These are phyloP conservation scores for Sipunculus nudus DNA, from an alignment of 2,888 invertebrate species.

Conservation along the genomic window DNA sequence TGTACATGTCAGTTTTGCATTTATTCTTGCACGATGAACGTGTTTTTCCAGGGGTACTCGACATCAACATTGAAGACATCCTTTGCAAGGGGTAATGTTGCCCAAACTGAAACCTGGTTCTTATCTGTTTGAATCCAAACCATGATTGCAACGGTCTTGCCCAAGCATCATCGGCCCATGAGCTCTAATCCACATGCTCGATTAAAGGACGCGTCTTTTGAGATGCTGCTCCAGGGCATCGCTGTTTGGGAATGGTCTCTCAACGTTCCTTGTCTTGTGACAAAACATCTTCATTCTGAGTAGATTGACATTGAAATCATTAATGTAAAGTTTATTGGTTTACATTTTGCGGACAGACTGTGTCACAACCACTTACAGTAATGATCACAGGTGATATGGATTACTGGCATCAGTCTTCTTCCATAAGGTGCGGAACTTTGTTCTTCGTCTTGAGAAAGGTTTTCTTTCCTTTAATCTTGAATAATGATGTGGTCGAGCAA, in stretches of 20 bases:
- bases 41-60: constrained; percentile 15
- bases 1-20: constrained; percentile 1
- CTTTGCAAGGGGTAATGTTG: constrained; percentile 12
- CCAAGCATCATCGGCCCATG: constrained; percentile 15
- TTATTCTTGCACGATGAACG: constrained; percentile 16
- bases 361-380: background rate
- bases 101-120: constrained; percentile 24
- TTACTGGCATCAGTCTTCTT: background rate
- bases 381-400: background rate
- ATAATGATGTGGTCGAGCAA: constrained; percentile 28
- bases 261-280: constrained; percentile 15
- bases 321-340: background rate
- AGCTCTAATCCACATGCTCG: constrained; percentile 23
- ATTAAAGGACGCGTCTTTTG: constrained; percentile 23
- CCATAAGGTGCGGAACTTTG: constrained; percentile 9
- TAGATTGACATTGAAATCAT: constrained; percentile 7
- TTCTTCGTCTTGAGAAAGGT: constrained; percentile 6
- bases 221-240: constrained; percentile 21
- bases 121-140: constrained; percentile 20
- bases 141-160: constrained; percentile 18
- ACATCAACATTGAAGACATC: constrained; percentile 20
- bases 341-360: background rate
- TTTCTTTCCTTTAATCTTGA: constrained; percentile 16
- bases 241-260: constrained; percentile 15
- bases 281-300: constrained; percentile 14